phyloP scores from a whole-genome alignment of 2,888 invertebrate species.

The Pycnomerus fuliginosus region DNA sequence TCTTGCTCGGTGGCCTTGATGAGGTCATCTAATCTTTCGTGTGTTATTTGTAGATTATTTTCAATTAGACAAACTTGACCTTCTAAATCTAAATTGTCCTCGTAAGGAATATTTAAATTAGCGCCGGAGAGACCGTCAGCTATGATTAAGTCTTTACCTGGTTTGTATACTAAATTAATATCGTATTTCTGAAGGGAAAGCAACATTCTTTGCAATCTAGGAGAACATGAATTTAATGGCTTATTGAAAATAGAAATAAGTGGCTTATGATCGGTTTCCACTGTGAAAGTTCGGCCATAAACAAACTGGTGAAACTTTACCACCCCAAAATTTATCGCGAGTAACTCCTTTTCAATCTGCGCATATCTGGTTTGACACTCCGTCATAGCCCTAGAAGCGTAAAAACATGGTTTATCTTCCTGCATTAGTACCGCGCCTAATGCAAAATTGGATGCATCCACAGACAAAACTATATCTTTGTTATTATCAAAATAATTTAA shows the following conservation, averaged over 20 bases:
- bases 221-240: constrained; percentile 9
- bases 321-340: constrained; percentile 34
- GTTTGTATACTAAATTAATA: constrained; percentile 13
- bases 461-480: constrained; percentile 5
- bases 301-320: constrained; percentile 26
- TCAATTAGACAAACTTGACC: constrained; percentile 19
- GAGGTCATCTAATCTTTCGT: constrained; percentile 16
- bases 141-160: constrained; percentile 16
- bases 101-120: constrained; percentile 10
- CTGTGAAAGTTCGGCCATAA: constrained; percentile 23
- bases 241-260: constrained; percentile 11
- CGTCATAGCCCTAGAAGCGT: constrained; percentile 15
- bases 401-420: constrained; percentile 4
- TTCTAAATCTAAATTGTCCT: constrained; percentile 17
- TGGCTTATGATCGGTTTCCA: constrained; percentile 21
- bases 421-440: constrained; percentile 21
- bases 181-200: constrained; percentile 16
- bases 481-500: constrained; percentile 11
- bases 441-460: constrained; percentile 10
- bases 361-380: constrained; percentile 30
- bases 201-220: constrained; percentile 11
- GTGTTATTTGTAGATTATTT: constrained; percentile 15
- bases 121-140: constrained; percentile 17
- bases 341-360: constrained; percentile 34
- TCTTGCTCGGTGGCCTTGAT: background rate